A percentile compares a stretch with the other conserved stretches of the same genome.
These are phyloP conservation scores for Apamea sordens DNA, from an alignment of 2,888 invertebrate genomes.

Conservation along the genomic window DNA sequence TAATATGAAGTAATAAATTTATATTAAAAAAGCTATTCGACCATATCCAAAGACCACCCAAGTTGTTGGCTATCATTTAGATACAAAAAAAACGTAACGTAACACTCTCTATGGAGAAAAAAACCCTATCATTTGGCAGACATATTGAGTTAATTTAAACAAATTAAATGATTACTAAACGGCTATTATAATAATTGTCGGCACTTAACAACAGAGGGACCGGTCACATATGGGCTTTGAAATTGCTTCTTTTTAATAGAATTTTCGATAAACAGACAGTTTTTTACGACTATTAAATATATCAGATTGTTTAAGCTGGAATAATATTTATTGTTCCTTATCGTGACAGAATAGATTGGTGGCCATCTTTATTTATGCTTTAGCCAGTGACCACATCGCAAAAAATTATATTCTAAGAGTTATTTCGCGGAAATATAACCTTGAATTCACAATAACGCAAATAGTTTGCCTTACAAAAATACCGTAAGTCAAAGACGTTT, in stretches of 20 bases:
- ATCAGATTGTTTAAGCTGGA: not conserved
- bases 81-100: constrained; percentile 31
- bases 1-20: not conserved
- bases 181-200: constrained; percentile 39
- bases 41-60: constrained; percentile 45
- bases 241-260: constrained; percentile 30
- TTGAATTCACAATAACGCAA: constrained; percentile 27
- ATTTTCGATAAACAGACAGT: not conserved
- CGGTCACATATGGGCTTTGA: constrained; percentile 24
- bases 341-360: not conserved
- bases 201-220: constrained; percentile 14
- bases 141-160: constrained; percentile 41
- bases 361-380: constrained; percentile 21
- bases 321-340: not conserved
- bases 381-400: not conserved
- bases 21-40: not conserved
- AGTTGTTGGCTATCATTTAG: not conserved
- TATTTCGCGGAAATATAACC: constrained; percentile 15
- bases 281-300: constrained; percentile 13
- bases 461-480: not conserved
- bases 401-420: constrained; percentile 23
- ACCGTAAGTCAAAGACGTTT: constrained; percentile 1
- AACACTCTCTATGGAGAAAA: constrained; percentile 24
- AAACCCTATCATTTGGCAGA: constrained; percentile 29
- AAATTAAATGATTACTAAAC: constrained; percentile 36